Percentiles rank a stretch among this genome's conserved stretches.
These are phyloP conservation scores for Drosophila borborema DNA, from an alignment of 2,888 invertebrate genomes.

Conservation along the genomic window DNA sequence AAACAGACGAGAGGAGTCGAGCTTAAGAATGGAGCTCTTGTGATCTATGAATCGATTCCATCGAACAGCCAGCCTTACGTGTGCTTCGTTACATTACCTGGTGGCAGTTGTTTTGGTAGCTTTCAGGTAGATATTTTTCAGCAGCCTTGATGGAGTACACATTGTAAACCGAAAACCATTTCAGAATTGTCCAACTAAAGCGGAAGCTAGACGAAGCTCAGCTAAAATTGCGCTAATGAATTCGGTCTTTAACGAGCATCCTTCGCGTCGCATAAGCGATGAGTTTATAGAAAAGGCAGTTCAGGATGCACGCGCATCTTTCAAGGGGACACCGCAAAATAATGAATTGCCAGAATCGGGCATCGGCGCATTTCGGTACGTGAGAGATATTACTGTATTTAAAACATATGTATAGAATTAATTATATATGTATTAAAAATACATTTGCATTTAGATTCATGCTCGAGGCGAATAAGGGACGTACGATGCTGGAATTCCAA, in stretches of 20 bases:
- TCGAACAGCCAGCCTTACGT: slow-evolving; percentile 96
- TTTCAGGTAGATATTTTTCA: slow-evolving; percentile 89
- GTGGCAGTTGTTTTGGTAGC: slow-evolving; percentile 97
- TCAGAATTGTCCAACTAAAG: slow-evolving; percentile 97
- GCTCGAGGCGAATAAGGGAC: slow-evolving; percentile 93
- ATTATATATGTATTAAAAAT: not conserved
- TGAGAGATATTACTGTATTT: not conserved
- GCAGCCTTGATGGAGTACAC: not conserved
- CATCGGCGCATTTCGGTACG: slow-evolving; percentile 89
- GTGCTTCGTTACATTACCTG: slow-evolving; percentile 97
- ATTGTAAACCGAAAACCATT: slow-evolving; percentile 12
- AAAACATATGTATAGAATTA: not conserved
- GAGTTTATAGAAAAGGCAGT: slow-evolving; percentile 98
- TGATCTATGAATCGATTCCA: slow-evolving; percentile 97
- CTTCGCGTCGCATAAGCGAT: slow-evolving; percentile 95
- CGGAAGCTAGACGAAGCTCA: slow-evolving; percentile 96
- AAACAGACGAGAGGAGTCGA: slow-evolving; percentile 95
- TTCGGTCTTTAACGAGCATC: slow-evolving; percentile 98
- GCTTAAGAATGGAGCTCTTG: slow-evolving; percentile 94
- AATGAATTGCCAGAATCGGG: slow-evolving; percentile 90
- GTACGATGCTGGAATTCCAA: slow-evolving; percentile 98
- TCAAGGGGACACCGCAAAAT: slow-evolving; percentile 88
- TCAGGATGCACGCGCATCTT: slow-evolving; percentile 94
- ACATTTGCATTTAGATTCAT: slow-evolving; percentile 87
- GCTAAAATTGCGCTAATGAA: slow-evolving; percentile 98